phyloP scores from a whole-genome alignment of 2,113 vertebrate species.

The Ceuthmochares aereus region DNA sequence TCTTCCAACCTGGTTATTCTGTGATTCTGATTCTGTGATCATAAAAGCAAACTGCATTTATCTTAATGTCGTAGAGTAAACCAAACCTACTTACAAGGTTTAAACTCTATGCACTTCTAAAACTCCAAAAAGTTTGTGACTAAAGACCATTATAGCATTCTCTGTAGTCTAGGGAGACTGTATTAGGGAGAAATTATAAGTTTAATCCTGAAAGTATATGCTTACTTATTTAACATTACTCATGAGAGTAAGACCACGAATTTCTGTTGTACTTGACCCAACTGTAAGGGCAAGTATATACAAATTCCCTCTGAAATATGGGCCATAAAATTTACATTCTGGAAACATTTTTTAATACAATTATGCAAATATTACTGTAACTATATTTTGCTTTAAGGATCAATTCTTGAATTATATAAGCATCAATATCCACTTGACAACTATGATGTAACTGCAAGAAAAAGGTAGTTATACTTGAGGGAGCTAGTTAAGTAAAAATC shows the following conservation, averaged over 20 bases:
- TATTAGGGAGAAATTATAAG: not conserved
- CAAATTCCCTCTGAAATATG: not conserved
- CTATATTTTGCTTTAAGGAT: not conserved
- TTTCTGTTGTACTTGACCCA: constrained; percentile 19
- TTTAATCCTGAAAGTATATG: not conserved
- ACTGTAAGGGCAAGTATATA: not conserved
- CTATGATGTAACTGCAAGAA: not conserved
- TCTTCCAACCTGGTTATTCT: no score
- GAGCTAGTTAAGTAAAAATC: not conserved
- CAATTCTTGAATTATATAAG: not conserved
- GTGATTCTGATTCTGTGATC: no score
- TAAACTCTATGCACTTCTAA: constrained; percentile 4
- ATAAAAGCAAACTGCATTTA: constrained; percentile 55
- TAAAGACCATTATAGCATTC: not conserved
- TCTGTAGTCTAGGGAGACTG: not conserved
- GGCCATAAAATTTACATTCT: constrained; percentile 34
- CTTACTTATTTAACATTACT: not conserved
- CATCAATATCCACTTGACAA: not conserved
- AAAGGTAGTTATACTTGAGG: not conserved
- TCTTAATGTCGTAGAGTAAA: constrained; percentile 8
- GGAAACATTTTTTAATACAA: constrained; percentile 7
- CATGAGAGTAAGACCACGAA: not conserved
- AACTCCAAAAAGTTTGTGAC: not conserved
- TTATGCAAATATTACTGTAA: constrained; percentile 8
- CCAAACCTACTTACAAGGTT: not conserved